Evolutionary conservation across 2,888 invertebrate genomes (phyloP).

Genomic region (Microchrysa polita): DNA sequence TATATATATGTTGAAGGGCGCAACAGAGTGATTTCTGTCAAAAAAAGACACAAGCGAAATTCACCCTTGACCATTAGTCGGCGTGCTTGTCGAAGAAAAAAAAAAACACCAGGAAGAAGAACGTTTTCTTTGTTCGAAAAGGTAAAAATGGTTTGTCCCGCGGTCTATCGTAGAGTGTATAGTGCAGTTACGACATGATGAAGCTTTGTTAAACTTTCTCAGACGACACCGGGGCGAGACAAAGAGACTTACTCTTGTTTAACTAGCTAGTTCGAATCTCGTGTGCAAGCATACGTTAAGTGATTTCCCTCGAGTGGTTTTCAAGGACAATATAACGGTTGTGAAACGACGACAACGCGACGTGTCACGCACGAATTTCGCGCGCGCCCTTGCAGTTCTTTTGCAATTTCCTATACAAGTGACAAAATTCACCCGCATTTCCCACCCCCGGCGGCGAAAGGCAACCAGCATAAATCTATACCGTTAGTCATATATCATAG

Average conservation of each 20-base stretch:
- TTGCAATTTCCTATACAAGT: too few species aligned
- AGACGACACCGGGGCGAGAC: too few species aligned
- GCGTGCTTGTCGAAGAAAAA: slow-evolving; percentile 18
- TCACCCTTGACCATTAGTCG: slow-evolving; percentile 39
- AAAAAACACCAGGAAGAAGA: too few species aligned
- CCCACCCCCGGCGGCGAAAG: background rate
- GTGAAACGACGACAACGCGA: too few species aligned
- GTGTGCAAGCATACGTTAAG: too few species aligned
- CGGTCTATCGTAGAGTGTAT: too few species aligned
- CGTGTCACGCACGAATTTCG: too few species aligned
- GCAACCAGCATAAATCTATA: slow-evolving; percentile 5
- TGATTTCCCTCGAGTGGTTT: too few species aligned
- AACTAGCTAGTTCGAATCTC: background rate
- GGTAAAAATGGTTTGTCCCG: background rate
- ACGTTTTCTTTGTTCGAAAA: background rate
- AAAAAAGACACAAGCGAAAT: slow-evolving; percentile 9
- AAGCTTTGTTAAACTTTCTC: too few species aligned
- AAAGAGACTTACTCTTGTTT: background rate
- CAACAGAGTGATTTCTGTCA: slow-evolving; percentile 31
- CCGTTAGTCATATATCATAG: slow-evolving; percentile 6
- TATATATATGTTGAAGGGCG: background rate
- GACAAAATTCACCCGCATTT: background rate
- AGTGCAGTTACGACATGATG: too few species aligned
- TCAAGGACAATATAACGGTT: too few species aligned
- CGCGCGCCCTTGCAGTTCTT: too few species aligned